Conservation (phyloP, 2,797 vertebrate genomes). For the Labroides dimidiatus region DNA sequence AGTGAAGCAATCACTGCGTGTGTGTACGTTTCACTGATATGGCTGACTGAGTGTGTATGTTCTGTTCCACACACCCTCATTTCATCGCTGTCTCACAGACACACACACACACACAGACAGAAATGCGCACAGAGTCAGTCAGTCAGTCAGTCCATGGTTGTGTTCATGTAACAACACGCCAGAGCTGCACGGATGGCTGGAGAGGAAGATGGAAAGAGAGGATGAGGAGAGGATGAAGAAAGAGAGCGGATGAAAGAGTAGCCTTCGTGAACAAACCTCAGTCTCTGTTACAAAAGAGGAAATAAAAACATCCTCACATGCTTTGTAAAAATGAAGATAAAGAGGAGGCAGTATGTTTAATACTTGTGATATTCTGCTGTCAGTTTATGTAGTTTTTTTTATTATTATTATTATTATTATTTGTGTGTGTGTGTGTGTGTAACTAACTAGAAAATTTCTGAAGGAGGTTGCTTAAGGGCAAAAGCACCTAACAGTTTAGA, state of each 20-base stretch:
- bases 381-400: no score
- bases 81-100: constrained; percentile 12
- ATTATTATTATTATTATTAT: no score
- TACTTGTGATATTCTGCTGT: no score
- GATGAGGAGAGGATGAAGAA: constrained; percentile 39
- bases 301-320: no score
- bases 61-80: constrained; percentile 23
- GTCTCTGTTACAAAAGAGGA: no score
- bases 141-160: constrained; percentile 21
- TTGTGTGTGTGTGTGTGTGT: no score
- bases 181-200: constrained; percentile 59
- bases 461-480: no score
- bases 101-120: not conserved
- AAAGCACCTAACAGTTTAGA: no score
- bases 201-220: constrained; percentile 58
- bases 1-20: not conserved
- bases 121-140: not conserved
- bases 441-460: no score
- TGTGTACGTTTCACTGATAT: constrained; percentile 29
- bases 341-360: no score
- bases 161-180: constrained; percentile 52
- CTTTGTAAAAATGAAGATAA: no score
- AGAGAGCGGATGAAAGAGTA: not conserved
- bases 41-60: constrained; percentile 11
- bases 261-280: no score